A percentile compares a stretch with the other conserved stretches of the same genome.
Evolutionary conservation across 2,888 invertebrate genomes (phyloP).

Genomic region (Amblyjoppa proteus): DNA sequence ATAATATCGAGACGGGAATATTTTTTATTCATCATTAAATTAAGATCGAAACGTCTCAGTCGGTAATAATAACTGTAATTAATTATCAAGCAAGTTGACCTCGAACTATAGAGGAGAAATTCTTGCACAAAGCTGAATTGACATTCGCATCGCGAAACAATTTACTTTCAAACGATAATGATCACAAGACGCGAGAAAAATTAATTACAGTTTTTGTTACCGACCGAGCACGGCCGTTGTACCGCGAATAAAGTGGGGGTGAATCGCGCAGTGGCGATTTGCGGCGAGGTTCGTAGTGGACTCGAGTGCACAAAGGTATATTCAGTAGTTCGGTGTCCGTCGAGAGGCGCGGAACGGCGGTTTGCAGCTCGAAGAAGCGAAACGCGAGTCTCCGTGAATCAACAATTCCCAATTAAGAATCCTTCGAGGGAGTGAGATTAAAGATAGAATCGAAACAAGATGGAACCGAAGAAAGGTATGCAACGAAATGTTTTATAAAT

Average conservation of each 20-base stretch:
- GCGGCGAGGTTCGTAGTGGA: not conserved
- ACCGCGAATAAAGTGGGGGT: not conserved
- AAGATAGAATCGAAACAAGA: not conserved
- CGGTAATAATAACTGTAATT: too few relatives aligned
- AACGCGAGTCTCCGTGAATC: not conserved
- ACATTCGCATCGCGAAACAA: too few relatives aligned
- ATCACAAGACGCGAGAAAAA: not conserved
- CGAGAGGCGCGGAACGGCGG: not conserved
- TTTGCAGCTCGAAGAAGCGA: not conserved
- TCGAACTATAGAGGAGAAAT: too few relatives aligned
- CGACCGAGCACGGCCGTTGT: not conserved
- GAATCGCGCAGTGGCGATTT: not conserved
- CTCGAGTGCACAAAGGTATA: not conserved
- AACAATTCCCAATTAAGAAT: not conserved
- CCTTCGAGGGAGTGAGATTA: not conserved
- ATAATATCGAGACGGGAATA: too few relatives aligned
- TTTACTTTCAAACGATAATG: too few relatives aligned
- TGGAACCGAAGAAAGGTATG: not conserved
- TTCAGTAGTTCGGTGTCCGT: slow-evolving; percentile 2
- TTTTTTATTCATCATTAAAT: too few relatives aligned
- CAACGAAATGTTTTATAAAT: not conserved
- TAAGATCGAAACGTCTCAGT: too few relatives aligned
- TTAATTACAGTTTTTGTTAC: too few relatives aligned
- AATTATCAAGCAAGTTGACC: too few relatives aligned
- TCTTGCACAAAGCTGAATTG: too few relatives aligned